A percentile compares a stretch with the other conserved stretches of the same genome.
Evolutionary conservation across 2,888 invertebrate species (phyloP).

Genomic region (Lutraria lutraria): DNA sequence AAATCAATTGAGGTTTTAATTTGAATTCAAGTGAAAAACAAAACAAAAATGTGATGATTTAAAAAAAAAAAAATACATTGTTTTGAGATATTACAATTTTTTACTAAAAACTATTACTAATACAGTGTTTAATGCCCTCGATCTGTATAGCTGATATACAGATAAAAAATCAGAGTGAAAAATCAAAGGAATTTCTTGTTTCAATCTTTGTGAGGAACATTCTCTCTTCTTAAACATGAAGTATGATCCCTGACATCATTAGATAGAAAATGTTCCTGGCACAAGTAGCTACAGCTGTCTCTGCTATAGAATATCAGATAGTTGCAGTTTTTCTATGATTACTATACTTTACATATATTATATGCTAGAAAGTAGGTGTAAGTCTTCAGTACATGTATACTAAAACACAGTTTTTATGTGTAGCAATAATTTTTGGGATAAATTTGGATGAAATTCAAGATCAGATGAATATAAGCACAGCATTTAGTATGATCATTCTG

Average conservation of each 20-base stretch:
- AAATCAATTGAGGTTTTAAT: background rate
- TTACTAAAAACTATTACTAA: no score
- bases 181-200: background rate
- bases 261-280: conserved; percentile 8
- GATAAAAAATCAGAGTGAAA: background rate
- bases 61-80: no score
- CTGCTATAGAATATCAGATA: background rate
- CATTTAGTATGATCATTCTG: no score
- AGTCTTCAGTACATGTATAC: background rate
- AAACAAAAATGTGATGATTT: no score
- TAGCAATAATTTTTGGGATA: background rate
- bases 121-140: no score
- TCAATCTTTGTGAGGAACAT: background rate
- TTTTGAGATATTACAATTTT: no score
- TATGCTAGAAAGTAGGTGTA: background rate
- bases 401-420: background rate
- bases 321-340: background rate
- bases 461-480: no score
- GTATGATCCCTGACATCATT: background rate
- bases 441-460: no score
- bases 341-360: background rate
- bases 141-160: no score
- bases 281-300: background rate
- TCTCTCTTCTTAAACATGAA: conserved; percentile 3
- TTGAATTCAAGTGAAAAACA: background rate